phyloP scores from a whole-genome alignment of 2,797 vertebrate species.

The Rachycentron canadum region DNA sequence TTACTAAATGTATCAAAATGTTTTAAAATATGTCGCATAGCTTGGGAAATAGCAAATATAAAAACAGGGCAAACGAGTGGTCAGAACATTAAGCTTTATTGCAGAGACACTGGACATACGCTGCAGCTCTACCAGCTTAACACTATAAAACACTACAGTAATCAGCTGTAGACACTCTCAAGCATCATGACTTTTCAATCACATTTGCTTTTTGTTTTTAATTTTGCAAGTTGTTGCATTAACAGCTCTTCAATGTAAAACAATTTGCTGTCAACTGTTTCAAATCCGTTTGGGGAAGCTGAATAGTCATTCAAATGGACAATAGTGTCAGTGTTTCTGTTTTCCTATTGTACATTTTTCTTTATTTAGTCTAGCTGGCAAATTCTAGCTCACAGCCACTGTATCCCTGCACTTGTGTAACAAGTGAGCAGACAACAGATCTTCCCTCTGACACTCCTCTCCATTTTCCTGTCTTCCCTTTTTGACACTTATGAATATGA shows the following conservation, averaged over 20 bases:
- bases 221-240: not conserved
- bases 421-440: slow-evolving; percentile 30
- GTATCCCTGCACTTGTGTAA: slow-evolving; percentile 25
- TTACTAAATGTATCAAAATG: too few relatives aligned
- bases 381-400: slow-evolving; percentile 19
- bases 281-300: not conserved
- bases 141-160: not conserved
- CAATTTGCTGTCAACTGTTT: not conserved
- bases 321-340: not conserved
- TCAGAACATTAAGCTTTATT: not conserved
- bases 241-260: not conserved
- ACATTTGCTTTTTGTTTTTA: not conserved
- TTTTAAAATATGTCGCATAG: too few relatives aligned
- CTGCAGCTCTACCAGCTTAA: not conserved
- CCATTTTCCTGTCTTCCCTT: slow-evolving; percentile 33
- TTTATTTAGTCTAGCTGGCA: slow-evolving; percentile 17
- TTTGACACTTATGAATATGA: slow-evolving; percentile 59
- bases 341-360: not conserved
- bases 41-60: too few relatives aligned
- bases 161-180: not conserved
- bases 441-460: slow-evolving; percentile 37
- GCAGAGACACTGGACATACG: not conserved
- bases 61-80: too few relatives aligned
- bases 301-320: not conserved
- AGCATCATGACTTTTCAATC: not conserved